Percentiles rank a stretch among this genome's conserved stretches.
Evolutionary conservation across 2,113 vertebrate genomes (phyloP).

Genomic region (Tenrec ecaudatus): DNA sequence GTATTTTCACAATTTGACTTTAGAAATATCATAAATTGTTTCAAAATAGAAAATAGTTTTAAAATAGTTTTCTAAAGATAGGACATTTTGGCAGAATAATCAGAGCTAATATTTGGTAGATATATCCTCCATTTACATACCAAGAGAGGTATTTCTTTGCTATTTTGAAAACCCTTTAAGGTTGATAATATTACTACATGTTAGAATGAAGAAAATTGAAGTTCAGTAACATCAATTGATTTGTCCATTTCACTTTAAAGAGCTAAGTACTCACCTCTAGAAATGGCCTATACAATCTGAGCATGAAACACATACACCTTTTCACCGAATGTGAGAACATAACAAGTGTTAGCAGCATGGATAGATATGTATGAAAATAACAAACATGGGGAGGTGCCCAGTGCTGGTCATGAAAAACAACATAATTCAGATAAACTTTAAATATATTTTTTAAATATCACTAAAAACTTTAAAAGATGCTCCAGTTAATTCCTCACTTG

Average conservation of each 20-base stretch:
- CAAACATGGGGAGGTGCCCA: neutral
- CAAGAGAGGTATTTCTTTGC: neutral
- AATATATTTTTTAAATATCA: neutral
- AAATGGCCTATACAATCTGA: constrained; percentile 15
- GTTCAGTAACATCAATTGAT: constrained; percentile 39
- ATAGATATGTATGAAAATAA: neutral
- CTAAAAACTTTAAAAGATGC: neutral
- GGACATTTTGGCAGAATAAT: neutral
- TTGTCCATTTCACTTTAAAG: constrained; percentile 26
- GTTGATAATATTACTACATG: neutral
- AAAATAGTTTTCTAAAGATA: constrained; percentile 12
- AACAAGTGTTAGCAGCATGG: neutral
- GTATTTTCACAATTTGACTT: neutral
- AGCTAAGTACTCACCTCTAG: neutral
- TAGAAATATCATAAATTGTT: constrained; percentile 27
- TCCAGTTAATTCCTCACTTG: neutral
- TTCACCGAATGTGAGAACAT: neutral
- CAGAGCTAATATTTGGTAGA: neutral
- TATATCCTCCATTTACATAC: neutral
- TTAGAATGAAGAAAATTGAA: constrained; percentile 44
- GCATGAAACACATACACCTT: neutral
- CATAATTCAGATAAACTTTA: constrained; percentile 39
- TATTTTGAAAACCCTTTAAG: neutral
- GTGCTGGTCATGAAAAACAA: constrained; percentile 7
- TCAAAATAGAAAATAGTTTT: neutral